Evolutionary conservation across 2,797 vertebrate genomes (phyloP).

Genomic region (Hirundo rustica): DNA sequence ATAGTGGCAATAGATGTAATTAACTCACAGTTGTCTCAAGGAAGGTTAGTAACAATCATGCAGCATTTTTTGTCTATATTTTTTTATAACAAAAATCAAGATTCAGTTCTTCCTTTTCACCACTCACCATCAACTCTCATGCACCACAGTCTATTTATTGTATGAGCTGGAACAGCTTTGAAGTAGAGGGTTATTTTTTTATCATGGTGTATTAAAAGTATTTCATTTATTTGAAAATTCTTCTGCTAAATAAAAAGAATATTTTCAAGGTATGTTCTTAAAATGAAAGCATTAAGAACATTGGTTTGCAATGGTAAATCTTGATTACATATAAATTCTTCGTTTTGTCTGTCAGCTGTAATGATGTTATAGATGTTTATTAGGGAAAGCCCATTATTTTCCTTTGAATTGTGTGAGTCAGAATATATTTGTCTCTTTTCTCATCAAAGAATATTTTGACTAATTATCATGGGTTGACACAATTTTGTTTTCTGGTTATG

Average conservation of each 20-base stretch:
- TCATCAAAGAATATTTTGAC: not conserved
- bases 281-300: not conserved
- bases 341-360: not conserved
- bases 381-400: not conserved
- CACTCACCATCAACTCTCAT: not conserved
- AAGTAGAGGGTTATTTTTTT: not conserved
- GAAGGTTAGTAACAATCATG: not conserved
- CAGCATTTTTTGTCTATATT: not conserved
- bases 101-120: not conserved
- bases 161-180: not conserved
- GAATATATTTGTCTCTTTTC: not conserved
- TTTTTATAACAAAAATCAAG: not conserved
- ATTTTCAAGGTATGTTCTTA: not conserved
- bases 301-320: not conserved
- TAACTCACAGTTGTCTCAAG: not conserved
- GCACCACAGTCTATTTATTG: not conserved
- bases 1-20: not conserved
- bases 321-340: not conserved
- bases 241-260: not conserved
- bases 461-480: not conserved
- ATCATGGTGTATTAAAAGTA: not conserved
- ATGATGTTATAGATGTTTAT: not conserved
- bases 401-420: not conserved
- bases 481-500: too few species aligned
- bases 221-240: not conserved